Evolutionary conservation across 1,140 invertebrate genomes (phyloP).

Genomic region (Bombus consobrinus): DNA sequence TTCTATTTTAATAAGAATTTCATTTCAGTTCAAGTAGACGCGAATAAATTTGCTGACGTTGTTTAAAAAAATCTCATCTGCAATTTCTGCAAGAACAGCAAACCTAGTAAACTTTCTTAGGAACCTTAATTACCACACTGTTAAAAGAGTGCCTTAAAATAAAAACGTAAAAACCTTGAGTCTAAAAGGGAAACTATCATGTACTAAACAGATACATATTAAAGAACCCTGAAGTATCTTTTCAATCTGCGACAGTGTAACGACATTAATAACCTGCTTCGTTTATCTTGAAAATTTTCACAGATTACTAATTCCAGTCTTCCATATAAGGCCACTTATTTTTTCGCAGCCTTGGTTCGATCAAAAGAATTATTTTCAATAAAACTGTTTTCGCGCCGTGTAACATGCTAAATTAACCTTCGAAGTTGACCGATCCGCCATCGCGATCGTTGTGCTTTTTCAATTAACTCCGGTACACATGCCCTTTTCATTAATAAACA

Average conservation of each 20-base stretch:
- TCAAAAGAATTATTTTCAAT: not conserved
- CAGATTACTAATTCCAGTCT: not conserved
- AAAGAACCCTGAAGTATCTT: not conserved
- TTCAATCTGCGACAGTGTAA: not conserved
- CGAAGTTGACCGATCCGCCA: too few species aligned
- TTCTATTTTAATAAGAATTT: not conserved
- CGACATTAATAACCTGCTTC: not conserved
- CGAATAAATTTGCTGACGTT: too few species aligned
- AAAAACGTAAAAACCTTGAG: not conserved
- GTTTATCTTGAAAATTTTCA: not conserved
- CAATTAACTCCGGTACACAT: conserved; percentile 33
- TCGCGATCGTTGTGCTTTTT: not conserved
- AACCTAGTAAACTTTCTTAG: too few species aligned
- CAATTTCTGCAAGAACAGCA: too few species aligned
- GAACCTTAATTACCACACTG: not conserved
- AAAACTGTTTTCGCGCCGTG: not conserved
- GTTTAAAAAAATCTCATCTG: too few species aligned
- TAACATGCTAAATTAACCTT: not conserved
- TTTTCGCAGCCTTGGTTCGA: not conserved
- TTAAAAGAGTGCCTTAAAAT: not conserved
- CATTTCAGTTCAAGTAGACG: too few species aligned
- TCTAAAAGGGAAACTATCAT: too few species aligned
- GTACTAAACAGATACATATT: not conserved
- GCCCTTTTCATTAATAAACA: conserved; percentile 43
- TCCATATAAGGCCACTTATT: not conserved